Evolutionary conservation across 2,888 invertebrate genomes (phyloP).

Genomic region (Sphinx pinastri): DNA sequence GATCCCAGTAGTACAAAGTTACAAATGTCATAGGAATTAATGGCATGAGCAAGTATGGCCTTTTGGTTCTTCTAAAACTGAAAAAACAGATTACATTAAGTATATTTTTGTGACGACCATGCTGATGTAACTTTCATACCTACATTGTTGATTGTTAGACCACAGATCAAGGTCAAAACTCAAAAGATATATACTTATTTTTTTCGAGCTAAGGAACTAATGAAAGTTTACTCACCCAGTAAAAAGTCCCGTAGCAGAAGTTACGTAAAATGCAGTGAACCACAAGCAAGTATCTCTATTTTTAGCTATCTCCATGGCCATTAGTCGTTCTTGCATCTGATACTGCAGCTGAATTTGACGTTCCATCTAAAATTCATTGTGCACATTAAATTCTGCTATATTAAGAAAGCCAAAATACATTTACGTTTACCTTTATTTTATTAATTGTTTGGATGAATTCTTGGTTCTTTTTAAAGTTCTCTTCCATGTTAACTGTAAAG

Average conservation of each 20-base stretch:
- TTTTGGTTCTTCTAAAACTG: constrained; percentile 85
- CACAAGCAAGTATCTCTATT: constrained; percentile 89
- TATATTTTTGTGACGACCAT: background rate
- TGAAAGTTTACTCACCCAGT: constrained; percentile 69
- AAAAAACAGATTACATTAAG: constrained; percentile 26
- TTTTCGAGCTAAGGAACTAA: background rate
- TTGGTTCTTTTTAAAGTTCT: constrained; percentile 87
- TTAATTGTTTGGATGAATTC: constrained; percentile 87
- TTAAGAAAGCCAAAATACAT: constrained; percentile 11
- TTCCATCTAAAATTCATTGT: constrained; percentile 84
- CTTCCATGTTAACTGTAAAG: constrained; percentile 85
- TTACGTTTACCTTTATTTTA: constrained; percentile 82
- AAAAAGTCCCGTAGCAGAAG: constrained; percentile 78
- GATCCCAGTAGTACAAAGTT: constrained; percentile 89
- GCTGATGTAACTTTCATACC: too few species aligned
- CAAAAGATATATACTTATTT: too few species aligned
- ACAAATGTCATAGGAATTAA: constrained; percentile 89
- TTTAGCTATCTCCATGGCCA: constrained; percentile 88
- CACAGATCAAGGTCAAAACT: too few species aligned
- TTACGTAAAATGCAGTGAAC: constrained; percentile 87
- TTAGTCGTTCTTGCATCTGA: constrained; percentile 89
- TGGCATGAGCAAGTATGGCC: constrained; percentile 85
- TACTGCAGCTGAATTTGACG: constrained; percentile 92
- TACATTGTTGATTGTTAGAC: too few species aligned
- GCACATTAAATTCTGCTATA: background rate